A percentile compares a stretch with the other conserved stretches of the same genome.
These are phyloP conservation scores for Ammospiza caudacuta DNA, from an alignment of 2,113 vertebrate species.

Conservation along the genomic window DNA sequence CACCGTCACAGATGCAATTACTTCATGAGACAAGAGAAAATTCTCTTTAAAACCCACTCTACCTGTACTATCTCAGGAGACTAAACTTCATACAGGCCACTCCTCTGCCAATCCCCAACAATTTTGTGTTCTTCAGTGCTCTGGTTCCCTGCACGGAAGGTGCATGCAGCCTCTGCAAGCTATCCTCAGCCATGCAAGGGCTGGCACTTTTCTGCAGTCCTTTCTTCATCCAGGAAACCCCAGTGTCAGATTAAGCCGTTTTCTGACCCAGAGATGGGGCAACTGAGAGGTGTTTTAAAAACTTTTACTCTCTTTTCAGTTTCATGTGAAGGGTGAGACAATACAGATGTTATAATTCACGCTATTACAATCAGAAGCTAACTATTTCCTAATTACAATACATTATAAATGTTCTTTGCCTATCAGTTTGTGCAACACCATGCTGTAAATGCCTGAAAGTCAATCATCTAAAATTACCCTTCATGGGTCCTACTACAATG, in stretches of 20 bases:
- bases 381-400: not conserved
- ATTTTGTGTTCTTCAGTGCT: accelerated
- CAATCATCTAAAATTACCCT: not conserved
- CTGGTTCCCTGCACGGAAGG: accelerated
- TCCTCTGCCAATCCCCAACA: not conserved
- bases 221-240: not conserved
- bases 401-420: not conserved
- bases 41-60: slow-evolving; percentile 7
- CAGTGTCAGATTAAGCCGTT: not conserved
- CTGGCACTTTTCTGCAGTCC: not conserved
- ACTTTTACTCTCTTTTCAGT: not conserved
- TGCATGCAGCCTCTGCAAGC: not conserved
- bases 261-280: not conserved
- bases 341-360: not conserved
- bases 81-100: not conserved
- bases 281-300: not conserved
- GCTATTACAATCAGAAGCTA: not conserved
- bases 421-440: not conserved
- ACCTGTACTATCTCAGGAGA: not conserved
- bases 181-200: accelerated
- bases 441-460: not conserved
- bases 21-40: not conserved
- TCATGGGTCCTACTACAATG: not conserved
- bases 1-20: not conserved
- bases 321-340: not conserved